A percentile compares a stretch with the other conserved stretches of the same genome.
These are phyloP conservation scores for Myiozetetes cayanensis DNA, from an alignment of 2,113 vertebrate genomes.

Conservation along the genomic window DNA sequence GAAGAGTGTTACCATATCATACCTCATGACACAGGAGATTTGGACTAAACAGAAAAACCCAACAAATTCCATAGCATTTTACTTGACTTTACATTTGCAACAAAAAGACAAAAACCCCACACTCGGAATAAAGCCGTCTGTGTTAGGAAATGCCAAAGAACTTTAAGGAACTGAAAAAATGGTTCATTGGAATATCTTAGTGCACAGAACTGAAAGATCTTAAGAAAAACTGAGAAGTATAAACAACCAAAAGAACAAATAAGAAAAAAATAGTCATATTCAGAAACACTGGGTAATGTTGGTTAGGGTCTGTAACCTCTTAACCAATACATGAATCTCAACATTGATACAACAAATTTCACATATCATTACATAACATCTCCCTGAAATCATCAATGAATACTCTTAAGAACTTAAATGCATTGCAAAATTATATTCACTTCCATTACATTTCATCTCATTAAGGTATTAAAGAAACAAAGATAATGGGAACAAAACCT, in stretches of 20 bases:
- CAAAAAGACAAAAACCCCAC: not conserved
- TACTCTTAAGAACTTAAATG: not conserved
- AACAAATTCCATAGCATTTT: not conserved
- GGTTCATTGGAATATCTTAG: not conserved
- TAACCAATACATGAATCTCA: not conserved
- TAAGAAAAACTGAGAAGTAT: not conserved
- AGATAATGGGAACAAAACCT: not conserved
- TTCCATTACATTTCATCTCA: not conserved
- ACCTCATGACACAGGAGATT: not conserved
- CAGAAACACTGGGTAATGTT: not conserved
- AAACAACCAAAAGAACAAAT: not conserved
- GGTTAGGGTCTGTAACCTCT: not conserved
- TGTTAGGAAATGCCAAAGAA: not conserved
- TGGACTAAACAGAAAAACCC: not conserved
- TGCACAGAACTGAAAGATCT: not conserved
- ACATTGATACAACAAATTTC: not conserved
- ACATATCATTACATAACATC: not conserved
- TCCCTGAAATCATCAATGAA: not conserved
- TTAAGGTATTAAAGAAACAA: not conserved
- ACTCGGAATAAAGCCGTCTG: not conserved
- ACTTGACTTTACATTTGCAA: not conserved
- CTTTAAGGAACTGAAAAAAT: not conserved
- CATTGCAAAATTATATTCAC: not conserved
- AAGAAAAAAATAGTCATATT: not conserved
- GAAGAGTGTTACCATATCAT: not conserved